phyloP scores from a whole-genome alignment of 2,113 vertebrate species.

The Stegostoma tigrinum region DNA sequence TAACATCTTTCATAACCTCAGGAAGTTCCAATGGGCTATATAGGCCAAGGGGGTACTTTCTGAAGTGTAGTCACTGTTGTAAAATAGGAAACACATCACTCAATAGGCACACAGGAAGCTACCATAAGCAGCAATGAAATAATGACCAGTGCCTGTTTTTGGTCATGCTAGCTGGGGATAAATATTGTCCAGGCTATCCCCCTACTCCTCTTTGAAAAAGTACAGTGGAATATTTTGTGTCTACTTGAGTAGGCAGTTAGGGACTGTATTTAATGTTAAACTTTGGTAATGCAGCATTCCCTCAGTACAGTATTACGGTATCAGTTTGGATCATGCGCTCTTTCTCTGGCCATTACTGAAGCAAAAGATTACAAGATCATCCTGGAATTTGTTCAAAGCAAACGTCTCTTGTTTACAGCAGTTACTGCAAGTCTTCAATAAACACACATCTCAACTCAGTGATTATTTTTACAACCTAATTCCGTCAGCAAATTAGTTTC shows the following conservation, averaged over 20 bases:
- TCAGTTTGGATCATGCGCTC: neutral
- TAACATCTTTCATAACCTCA: neutral
- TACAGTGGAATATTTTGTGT: neutral
- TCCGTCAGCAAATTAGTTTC: neutral
- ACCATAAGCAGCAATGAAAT: neutral
- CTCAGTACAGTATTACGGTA: neutral
- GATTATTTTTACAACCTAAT: neutral
- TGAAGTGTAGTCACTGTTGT: too few relatives aligned
- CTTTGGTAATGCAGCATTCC: neutral
- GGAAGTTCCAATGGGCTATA: neutral
- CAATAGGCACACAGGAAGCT: neutral
- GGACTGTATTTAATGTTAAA: neutral
- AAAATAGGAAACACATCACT: neutral
- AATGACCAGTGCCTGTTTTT: neutral
- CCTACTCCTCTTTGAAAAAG: neutral
- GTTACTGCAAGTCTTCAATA: neutral
- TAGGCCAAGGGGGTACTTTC: neutral
- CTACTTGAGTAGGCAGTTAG: neutral
- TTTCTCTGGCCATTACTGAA: neutral
- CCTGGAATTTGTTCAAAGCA: neutral
- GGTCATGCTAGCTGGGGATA: neutral
- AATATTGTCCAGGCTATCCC: neutral
- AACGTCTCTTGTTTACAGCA: neutral
- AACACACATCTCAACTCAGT: neutral
- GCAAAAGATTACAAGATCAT: neutral